Base-by-base conservation (phyloP, 2,888 invertebrate species). In the Drosophila conformis region DNA sequence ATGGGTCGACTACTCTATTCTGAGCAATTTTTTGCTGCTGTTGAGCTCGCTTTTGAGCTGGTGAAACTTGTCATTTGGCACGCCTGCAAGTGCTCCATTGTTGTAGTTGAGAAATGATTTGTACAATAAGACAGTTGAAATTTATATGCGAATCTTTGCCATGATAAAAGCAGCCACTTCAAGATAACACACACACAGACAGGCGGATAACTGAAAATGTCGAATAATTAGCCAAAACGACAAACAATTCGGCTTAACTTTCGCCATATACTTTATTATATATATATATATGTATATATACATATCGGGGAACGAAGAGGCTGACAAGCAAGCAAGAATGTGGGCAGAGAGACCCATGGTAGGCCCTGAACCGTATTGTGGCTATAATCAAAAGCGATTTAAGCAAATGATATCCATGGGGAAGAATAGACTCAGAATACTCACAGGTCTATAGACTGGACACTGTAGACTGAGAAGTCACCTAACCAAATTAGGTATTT, bases 71-170 rank as follows among this genome's bases (percentile, higher is more conserved):
- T 21, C 48, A 54, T 53, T 65, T 63, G 71, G 64, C 76, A 79
- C 66, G 76, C 70, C 79, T 52, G 69, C 80, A 77, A 82, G 65
- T 82, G 78, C 15, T 57, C 59, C 87, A 87, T 83, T 87, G 68
- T 79, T 64, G 76, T 61, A 69, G 68, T 80, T 78, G 79, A 73
- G 70, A 83, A 83, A 76, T 71, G 78, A 76, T 83, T 78, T 78
- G 77, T 76, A 77, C 82, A 82, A 75, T 67, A 75, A 68, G 69
- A 76, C 72, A 69, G 59, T 42, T 21, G 59, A 54, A 71, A 82
- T 83, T 80, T 81, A 74, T 83, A 76, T 86, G 86, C 72, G 83
- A 83, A 83, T 71, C 64, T 68, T 65, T 33, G 38, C 56, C 38
- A 48, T 67, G 72, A 83, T 80, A 80, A 83, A 65, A 64, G 56